Evolutionary conservation across 30 jellyfish, hydroid and myxozoan genomes (phyloP).

Genomic region (Rhopilema esculentum): DNA sequence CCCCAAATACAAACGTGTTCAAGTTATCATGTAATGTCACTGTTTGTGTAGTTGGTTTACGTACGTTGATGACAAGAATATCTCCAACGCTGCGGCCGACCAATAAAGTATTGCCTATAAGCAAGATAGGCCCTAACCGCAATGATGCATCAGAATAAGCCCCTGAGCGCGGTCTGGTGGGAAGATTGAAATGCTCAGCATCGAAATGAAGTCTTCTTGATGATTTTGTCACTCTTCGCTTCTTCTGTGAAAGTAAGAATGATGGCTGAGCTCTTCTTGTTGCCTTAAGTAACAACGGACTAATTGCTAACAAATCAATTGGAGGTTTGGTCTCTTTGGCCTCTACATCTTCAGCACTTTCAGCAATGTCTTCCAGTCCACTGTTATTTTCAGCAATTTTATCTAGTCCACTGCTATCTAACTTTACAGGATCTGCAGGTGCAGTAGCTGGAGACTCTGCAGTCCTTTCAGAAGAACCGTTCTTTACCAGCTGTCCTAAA

Average conservation of each 20-base stretch:
- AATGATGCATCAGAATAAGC: slow-evolving; percentile 55
- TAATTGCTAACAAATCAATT: slow-evolving; percentile 14
- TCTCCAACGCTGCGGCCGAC: slow-evolving; percentile 89
- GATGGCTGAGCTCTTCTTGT: slow-evolving; percentile 70
- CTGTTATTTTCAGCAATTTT: not conserved
- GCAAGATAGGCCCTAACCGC: slow-evolving; percentile 50
- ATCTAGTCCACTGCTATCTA: not conserved
- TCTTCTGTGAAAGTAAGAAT: slow-evolving; percentile 49
- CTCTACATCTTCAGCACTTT: not conserved
- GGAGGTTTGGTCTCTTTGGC: not conserved
- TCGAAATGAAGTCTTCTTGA: slow-evolving; percentile 14
- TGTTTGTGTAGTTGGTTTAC: slow-evolving; percentile 25
- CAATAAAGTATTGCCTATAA: slow-evolving; percentile 71
- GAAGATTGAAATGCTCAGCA: not conserved
- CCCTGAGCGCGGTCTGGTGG: slow-evolving; percentile 68
- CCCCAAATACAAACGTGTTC: slow-evolving; percentile 52
- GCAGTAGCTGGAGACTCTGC: slow-evolving; percentile 42
- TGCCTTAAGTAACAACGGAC: slow-evolving; percentile 25
- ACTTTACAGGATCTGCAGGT: not conserved
- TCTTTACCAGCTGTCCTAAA: slow-evolving; percentile 45
- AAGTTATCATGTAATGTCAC: not conserved
- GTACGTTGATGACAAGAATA: slow-evolving; percentile 60
- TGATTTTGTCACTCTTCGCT: slow-evolving; percentile 17
- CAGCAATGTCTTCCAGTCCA: not conserved
- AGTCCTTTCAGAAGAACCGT: slow-evolving; percentile 17